Base-by-base conservation (phyloP, 1,140 invertebrate genomes). In the Lineus longissimus region DNA sequence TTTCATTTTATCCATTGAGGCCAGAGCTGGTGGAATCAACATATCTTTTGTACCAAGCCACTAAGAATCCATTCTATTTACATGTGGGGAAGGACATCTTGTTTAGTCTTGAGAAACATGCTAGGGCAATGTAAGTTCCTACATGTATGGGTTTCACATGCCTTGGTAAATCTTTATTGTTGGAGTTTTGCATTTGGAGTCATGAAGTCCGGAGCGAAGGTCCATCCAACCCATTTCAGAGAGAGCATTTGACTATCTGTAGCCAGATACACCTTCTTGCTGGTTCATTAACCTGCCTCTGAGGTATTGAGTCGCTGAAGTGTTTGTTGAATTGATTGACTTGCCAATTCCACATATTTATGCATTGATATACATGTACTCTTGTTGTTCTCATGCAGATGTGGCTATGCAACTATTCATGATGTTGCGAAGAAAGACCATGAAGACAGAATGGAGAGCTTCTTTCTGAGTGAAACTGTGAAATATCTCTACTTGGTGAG, bases 391-490 rank as follows among this genome's bases (percentile, higher is more conserved):
- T n/a, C n/a, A n/a, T n/a, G n/a, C 30, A 83, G 81, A 67, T 89
- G 88, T 81, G 88, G 88, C 2, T 89, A 87, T 81, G 87, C 87
- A 36, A 89, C 88, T 13, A 83, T 89, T 19, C 89, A 90, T 78
- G 86, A 87, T 82, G 94, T 98, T 0, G 86, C 90, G 27, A 94
- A 95, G 72, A 94, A 97, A 78, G 88, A 90, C 7, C 89, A 96
- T 77, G 95, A 98, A 80, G 96, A 99, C 78, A 86, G 97, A 59
- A 99, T 99, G 96, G 97, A 99, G 79, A 97, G 94, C 2, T 99
- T 99, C 81, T 99, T 99, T 77, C 82, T 99, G 1, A 92, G 95
- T 31, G 97, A 99, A 85, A 99, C 97, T 0, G 95, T 94, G 19
- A 99, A 99, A 84, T 99, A 99, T 83, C 81, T 99, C 0, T 98